A percentile compares a stretch with the other conserved stretches of the same genome.
These are phyloP conservation scores for Resseliella maxima DNA, from an alignment of 2,888 invertebrate species.

Conservation along the genomic window DNA sequence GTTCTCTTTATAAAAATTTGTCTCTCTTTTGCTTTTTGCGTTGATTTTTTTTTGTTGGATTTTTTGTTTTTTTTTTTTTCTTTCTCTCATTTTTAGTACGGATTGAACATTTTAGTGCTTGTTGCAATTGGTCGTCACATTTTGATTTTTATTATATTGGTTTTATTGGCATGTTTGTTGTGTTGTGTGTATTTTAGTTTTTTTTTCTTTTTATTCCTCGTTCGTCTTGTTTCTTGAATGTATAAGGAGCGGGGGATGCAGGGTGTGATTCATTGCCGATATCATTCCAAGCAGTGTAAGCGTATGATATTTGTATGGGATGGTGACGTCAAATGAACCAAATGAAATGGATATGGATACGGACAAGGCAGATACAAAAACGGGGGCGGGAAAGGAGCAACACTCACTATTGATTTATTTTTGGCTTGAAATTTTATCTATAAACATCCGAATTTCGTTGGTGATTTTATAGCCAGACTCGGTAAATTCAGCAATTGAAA, in stretches of 20 bases:
- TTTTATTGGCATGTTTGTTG: constrained; percentile 39
- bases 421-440: background rate
- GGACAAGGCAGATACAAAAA: too few species aligned
- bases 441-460: background rate
- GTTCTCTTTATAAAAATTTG: too few species aligned
- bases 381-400: background rate
- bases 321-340: constrained; percentile 14
- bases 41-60: background rate
- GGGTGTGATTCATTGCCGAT: background rate
- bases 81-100: background rate
- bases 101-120: background rate
- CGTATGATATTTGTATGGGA: background rate
- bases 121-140: constrained; percentile 18
- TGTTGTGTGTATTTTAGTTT: background rate
- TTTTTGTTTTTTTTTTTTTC: background rate
- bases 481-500: background rate
- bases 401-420: constrained; percentile 23
- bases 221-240: background rate
- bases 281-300: background rate
- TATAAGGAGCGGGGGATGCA: background rate
- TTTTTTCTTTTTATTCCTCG: background rate
- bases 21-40: too few species aligned
- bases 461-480: background rate
- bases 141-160: constrained; percentile 10
- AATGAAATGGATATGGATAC: background rate